phyloP scores from a whole-genome alignment of 2,888 invertebrate species.

The Drosophila hamatofila region DNA sequence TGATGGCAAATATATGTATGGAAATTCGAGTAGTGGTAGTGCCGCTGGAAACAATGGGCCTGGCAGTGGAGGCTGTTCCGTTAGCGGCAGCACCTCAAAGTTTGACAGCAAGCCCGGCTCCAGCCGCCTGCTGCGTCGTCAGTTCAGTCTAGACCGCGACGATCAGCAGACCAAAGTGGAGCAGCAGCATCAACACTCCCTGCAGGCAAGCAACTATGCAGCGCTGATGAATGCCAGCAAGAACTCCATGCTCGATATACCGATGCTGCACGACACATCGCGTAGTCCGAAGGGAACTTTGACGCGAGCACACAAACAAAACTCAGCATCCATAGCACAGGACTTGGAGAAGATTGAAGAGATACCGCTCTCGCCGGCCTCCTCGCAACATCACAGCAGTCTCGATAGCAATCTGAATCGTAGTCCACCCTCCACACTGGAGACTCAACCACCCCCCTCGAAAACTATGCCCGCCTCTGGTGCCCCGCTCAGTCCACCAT shows the following conservation, averaged over 20 bases:
- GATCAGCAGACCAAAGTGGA: slow-evolving; percentile 85
- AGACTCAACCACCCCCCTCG: slow-evolving; percentile 73
- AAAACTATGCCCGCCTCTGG: slow-evolving; percentile 23
- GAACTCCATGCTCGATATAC: slow-evolving; percentile 82
- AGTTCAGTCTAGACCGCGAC: slow-evolving; percentile 90
- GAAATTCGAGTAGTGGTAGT: slow-evolving; percentile 42
- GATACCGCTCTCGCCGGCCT: slow-evolving; percentile 86
- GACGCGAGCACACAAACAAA: slow-evolving; percentile 87
- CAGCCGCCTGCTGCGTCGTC: slow-evolving; percentile 87
- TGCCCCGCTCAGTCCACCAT: slow-evolving; percentile 54
- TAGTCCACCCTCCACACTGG: slow-evolving; percentile 83
- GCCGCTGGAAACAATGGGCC: slow-evolving; percentile 61
- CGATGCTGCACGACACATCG: slow-evolving; percentile 83
- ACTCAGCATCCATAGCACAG: slow-evolving; percentile 89
- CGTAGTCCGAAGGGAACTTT: slow-evolving; percentile 82
- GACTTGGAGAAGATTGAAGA: slow-evolving; percentile 90
- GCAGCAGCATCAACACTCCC: slow-evolving; percentile 73
- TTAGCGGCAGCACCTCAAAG: slow-evolving; percentile 64
- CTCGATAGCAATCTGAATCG: slow-evolving; percentile 84
- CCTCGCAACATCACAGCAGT: slow-evolving; percentile 85
- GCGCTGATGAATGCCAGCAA: slow-evolving; percentile 68
- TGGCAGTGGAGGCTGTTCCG: slow-evolving; percentile 68
- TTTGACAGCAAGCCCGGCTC: slow-evolving; percentile 85
- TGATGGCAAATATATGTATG: slow-evolving; percentile 84
- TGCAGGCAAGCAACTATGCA: slow-evolving; percentile 70